phyloP scores from a whole-genome alignment of 2,888 invertebrate species.

The Heliconius charithonia region DNA sequence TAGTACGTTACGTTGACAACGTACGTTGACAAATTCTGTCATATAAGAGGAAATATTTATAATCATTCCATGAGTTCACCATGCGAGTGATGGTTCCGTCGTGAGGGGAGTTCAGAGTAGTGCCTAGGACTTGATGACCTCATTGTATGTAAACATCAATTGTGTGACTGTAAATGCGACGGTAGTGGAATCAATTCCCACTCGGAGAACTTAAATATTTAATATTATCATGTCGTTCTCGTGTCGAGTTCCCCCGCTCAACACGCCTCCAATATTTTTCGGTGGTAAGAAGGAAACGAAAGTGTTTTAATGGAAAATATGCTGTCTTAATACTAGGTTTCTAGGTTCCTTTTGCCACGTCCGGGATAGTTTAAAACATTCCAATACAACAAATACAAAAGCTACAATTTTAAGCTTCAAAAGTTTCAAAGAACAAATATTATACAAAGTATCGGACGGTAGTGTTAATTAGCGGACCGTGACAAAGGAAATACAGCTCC shows the following conservation, averaged over 20 bases:
- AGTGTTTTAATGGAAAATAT: not conserved
- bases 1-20: too few relatives aligned
- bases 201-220: not conserved
- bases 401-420: not conserved
- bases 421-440: conserved; percentile 12
- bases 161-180: too few relatives aligned
- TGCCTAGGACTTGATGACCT: too few relatives aligned
- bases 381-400: not conserved
- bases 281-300: not conserved
- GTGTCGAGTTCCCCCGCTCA: not conserved
- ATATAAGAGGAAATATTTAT: too few relatives aligned
- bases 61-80: too few relatives aligned
- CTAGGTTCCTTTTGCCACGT: not conserved
- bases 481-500: conserved; percentile 65
- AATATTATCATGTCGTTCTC: not conserved
- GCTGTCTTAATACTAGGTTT: too few relatives aligned
- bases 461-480: conserved; percentile 66
- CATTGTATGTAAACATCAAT: not conserved
- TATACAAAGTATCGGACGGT: conserved; percentile 51
- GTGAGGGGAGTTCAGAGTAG: too few relatives aligned
- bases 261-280: not conserved
- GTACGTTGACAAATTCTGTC: too few relatives aligned
- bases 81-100: too few relatives aligned
- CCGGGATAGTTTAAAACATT: not conserved
- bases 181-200: not conserved